Base-by-base conservation (phyloP, 2,797 vertebrate species). In the Chaetophractus vellerosus region DNA sequence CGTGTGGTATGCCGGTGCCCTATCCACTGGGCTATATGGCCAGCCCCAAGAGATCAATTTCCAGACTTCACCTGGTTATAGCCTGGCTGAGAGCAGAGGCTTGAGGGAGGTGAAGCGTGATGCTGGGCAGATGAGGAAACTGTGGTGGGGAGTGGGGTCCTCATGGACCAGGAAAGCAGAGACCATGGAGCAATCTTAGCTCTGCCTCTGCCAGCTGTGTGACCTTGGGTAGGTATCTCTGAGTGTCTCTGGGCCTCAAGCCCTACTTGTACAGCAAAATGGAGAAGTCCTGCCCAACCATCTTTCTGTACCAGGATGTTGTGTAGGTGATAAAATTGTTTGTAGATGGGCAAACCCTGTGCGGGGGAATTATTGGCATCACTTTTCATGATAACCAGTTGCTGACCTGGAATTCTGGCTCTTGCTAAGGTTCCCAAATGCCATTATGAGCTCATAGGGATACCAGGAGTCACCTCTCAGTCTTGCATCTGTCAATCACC, bases 321-420 rank as follows among this genome's bases (percentile, higher is more conserved):
- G 5, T 19, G 19, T 36, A 1, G 78, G n/a, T 15, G 45, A 26
- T 59, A 85, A 33, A 57, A 31, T 2, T 36, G n/a, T 0, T 0
- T 8, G 9, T 33, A 0, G 2, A 18, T 6, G 68, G 23, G 21
- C 4, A 2, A 5, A 19, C 18, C 9, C 57, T 8, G 19, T 19
- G 0, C 9, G 16, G 18, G 52, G 57, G 26, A 19, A 0, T 36
- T 18, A 0, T 1, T 2, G 0, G 0, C 3, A 12, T 21, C 41
- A 0, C 5, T 19, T 2, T 57, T 36, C 8, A 0, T 0, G 7
- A 26, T 1, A 2, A 10, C 4, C 76, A 36, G 33, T 0, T 1
- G 9, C 8, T 0, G 0, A 0, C 11, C 63, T 3, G 19, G 41
- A 66, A 4, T 8, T 5, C 76, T 16, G 9, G 41, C 19, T n/a